Evolutionary conservation across 2,113 vertebrate species (phyloP).

Genomic region (Noturus placidus): DNA sequence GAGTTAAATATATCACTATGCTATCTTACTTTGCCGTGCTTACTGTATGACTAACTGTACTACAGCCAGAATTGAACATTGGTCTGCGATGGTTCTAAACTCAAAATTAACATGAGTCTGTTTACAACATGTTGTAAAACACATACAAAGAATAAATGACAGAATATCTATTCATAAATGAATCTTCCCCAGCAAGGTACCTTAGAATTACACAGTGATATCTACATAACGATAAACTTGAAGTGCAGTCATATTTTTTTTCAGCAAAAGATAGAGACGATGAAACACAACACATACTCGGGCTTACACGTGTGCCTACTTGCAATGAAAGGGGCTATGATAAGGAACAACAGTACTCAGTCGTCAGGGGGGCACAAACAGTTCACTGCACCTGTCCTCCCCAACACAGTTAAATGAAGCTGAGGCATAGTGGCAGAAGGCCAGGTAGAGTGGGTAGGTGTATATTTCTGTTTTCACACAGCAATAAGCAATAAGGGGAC

Average conservation of each 20-base stretch:
- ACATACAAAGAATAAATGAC: slow-evolving; percentile 54
- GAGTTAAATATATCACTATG: not conserved
- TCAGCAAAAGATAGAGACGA: not conserved
- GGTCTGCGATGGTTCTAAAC: not conserved
- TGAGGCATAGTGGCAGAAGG: slow-evolving; percentile 26
- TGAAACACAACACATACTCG: slow-evolving; percentile 17
- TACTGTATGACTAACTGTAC: not conserved
- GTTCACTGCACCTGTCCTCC: slow-evolving; percentile 49
- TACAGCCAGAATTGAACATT: not conserved
- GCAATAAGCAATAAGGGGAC: not conserved
- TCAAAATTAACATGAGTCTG: slow-evolving; percentile 3
- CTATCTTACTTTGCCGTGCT: not conserved
- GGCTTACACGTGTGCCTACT: not conserved
- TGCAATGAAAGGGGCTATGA: not conserved
- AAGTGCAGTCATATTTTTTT: not conserved
- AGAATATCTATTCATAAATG: not conserved
- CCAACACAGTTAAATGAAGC: slow-evolving; percentile 27
- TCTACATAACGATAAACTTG: not conserved
- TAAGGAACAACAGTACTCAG: slow-evolving; percentile 43
- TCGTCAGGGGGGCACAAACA: slow-evolving; percentile 39
- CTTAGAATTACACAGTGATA: slow-evolving; percentile 21
- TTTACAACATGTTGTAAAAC: not conserved
- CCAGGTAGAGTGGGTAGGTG: slow-evolving; percentile 22
- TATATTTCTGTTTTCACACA: slow-evolving; percentile 14
- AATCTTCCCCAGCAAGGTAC: not conserved